phyloP scores from a whole-genome alignment of 2,888 invertebrate species.

The Orthosia incerta region DNA sequence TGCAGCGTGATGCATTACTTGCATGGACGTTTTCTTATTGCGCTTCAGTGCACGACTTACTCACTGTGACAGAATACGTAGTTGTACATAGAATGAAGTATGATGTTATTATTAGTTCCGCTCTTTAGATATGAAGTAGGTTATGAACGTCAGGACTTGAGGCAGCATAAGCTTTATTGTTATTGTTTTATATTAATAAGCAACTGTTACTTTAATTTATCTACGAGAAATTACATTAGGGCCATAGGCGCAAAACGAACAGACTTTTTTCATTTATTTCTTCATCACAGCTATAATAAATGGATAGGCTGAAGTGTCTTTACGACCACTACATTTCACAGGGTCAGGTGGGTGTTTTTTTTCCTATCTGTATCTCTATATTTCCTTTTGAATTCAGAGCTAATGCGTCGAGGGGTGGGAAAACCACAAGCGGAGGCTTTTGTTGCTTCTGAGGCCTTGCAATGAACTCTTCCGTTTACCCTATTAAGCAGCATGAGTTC shows the following conservation, averaged over 20 bases:
- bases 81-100: constrained; percentile 1
- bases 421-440: constrained; percentile 91
- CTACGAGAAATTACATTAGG: too few relatives aligned
- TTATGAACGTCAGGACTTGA: neutral
- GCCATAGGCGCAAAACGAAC: too few relatives aligned
- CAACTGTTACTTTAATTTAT: constrained; percentile 3
- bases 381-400: too few relatives aligned
- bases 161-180: neutral
- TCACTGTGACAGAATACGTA: constrained; percentile 14
- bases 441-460: constrained; percentile 95
- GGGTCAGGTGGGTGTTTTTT: neutral
- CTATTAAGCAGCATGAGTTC: too few relatives aligned
- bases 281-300: too few relatives aligned
- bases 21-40: constrained; percentile 5
- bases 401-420: constrained; percentile 85
- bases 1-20: constrained; percentile 11
- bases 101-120: constrained; percentile 30
- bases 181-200: neutral
- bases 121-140: constrained; percentile 25
- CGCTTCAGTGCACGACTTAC: constrained; percentile 26
- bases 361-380: too few relatives aligned
- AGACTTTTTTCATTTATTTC: too few relatives aligned
- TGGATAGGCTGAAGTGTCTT: too few relatives aligned
- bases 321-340: neutral
- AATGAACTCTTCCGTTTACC: constrained; percentile 93